Conservation (phyloP, 2,888 invertebrate genomes). For the Ormia ochracea region DNA sequence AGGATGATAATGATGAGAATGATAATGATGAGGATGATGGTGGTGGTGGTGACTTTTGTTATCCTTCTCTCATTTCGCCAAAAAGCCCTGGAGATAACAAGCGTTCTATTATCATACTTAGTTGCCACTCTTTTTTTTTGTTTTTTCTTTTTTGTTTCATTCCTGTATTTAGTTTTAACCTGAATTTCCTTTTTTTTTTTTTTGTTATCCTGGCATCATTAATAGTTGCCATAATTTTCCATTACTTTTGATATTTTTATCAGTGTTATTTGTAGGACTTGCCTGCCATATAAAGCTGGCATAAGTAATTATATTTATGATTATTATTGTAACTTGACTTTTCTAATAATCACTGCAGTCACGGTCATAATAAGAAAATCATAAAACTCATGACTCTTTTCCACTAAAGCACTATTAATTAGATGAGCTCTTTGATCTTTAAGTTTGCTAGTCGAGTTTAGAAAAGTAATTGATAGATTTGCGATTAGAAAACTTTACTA, state of each 20-base stretch:
- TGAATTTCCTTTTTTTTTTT: too few relatives aligned
- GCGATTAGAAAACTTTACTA: not conserved
- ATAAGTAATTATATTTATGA: slow-evolving; percentile 56
- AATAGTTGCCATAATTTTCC: slow-evolving; percentile 65
- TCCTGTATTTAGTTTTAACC: slow-evolving; percentile 49
- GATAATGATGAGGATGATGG: too few relatives aligned
- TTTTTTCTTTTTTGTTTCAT: not conserved
- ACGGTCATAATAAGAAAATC: slow-evolving; percentile 19
- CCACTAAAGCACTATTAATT: not conserved
- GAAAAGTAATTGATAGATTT: not conserved
- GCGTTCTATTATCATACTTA: slow-evolving; percentile 15
- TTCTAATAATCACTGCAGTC: slow-evolving; percentile 39
- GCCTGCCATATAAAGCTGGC: not conserved
- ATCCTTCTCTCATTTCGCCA: not conserved
- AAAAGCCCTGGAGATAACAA: slow-evolving; percentile 40
- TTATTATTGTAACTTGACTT: slow-evolving; percentile 54
- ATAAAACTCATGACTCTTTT: slow-evolving; percentile 17
- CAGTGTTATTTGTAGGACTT: not conserved
- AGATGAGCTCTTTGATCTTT: slow-evolving; percentile 2
- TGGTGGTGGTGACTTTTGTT: slow-evolving; percentile 40
- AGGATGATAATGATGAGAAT: too few relatives aligned
- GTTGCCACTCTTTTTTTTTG: not conserved
- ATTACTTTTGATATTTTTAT: slow-evolving; percentile 61
- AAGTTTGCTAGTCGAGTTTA: slow-evolving; percentile 14
- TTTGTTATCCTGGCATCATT: slow-evolving; percentile 63